A percentile compares a stretch with the other conserved stretches of the same genome.
Evolutionary conservation across 2,888 invertebrate genomes (phyloP).

Genomic region (Apotomis betuletana): DNA sequence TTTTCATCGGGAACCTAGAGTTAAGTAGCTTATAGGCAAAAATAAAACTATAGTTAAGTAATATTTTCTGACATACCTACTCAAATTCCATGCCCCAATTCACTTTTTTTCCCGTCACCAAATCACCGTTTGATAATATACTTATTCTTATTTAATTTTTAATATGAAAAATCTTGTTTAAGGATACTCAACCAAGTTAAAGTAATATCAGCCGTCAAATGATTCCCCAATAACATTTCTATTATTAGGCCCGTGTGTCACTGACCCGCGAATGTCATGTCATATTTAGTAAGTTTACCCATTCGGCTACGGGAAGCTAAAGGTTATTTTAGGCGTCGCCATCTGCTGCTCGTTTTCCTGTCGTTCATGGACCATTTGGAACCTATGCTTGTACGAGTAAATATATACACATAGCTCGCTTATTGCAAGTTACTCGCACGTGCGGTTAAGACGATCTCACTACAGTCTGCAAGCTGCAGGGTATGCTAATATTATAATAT

Average conservation of each 20-base stretch:
- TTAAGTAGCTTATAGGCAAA: no score
- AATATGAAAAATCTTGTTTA: neutral
- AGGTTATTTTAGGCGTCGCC: slow-evolving; percentile 31
- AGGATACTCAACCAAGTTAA: no score
- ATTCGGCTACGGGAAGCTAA: slow-evolving; percentile 29
- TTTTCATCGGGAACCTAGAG: no score
- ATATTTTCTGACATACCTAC: no score
- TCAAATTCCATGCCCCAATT: no score
- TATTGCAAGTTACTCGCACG: neutral
- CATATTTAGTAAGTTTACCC: slow-evolving; percentile 35
- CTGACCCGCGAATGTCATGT: slow-evolving; percentile 36
- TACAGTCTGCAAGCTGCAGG: no score
- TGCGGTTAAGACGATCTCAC: neutral
- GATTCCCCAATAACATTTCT: slow-evolving; percentile 9
- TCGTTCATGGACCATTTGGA: slow-evolving; percentile 26
- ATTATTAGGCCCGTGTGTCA: slow-evolving; percentile 25
- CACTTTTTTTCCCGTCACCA: no score
- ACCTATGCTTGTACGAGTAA: slow-evolving; percentile 7
- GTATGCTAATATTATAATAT: no score
- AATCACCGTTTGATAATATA: no score
- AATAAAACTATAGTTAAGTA: no score
- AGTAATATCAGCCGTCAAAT: neutral
- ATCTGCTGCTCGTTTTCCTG: slow-evolving; percentile 37
- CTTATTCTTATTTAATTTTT: no score
- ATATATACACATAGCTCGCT: neutral